A percentile compares a stretch with the other conserved stretches of the same genome.
phyloP scores from a whole-genome alignment of 2,888 invertebrate species.

The Dilophus febrilis region DNA sequence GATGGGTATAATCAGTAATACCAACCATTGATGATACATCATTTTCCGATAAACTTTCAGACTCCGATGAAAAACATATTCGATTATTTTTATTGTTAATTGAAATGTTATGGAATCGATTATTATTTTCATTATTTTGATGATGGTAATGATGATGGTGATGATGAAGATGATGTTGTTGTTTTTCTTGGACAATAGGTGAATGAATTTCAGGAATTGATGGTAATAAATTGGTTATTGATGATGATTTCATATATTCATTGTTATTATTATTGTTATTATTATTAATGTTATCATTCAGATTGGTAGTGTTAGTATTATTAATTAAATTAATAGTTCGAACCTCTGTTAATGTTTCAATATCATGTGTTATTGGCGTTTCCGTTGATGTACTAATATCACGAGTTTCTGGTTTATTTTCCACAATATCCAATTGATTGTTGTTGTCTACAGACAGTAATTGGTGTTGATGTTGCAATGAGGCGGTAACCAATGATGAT shows the following conservation, averaged over 20 bases:
- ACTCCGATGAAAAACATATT: neutral
- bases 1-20: too few species aligned
- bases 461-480: conserved; percentile 12
- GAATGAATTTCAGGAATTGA: conserved; percentile 12
- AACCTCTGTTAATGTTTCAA: conserved; percentile 26
- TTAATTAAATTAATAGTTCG: conserved; percentile 1
- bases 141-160: neutral
- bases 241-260: conserved; percentile 2
- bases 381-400: conserved; percentile 20
- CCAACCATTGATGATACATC: too few species aligned
- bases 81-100: neutral
- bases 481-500: conserved; percentile 18
- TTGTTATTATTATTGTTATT: too few species aligned
- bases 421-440: too few species aligned
- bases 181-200: neutral
- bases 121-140: neutral
- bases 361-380: conserved; percentile 18
- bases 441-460: conserved; percentile 17
- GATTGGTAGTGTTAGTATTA: conserved; percentile 5
- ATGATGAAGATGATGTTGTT: neutral
- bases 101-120: neutral
- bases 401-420: conserved; percentile 11
- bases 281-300: too few species aligned
- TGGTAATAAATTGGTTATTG: conserved; percentile 9
- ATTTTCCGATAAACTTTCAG: too few species aligned